A percentile compares a stretch with the other conserved stretches of the same genome.
These are phyloP conservation scores for Genyomyrus donnyi DNA, from an alignment of 2,113 vertebrate genomes.

Conservation along the genomic window DNA sequence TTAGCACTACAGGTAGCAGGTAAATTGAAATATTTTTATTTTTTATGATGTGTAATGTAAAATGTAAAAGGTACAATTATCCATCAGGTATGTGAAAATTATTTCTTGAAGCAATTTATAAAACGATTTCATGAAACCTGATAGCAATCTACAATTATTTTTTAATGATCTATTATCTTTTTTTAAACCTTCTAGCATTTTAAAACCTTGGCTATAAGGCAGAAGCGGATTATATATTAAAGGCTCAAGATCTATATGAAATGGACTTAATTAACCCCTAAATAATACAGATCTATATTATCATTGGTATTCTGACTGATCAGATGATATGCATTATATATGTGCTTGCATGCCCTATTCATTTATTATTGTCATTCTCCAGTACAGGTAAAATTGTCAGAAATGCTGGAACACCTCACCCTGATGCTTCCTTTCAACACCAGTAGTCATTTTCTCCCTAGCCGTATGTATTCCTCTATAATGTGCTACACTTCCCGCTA, in stretches of 20 bases:
- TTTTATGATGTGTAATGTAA: background rate
- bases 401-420: background rate
- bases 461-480: background rate
- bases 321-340: background rate
- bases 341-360: background rate
- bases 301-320: background rate
- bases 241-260: background rate
- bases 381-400: background rate
- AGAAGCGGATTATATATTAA: background rate
- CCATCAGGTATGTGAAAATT: background rate
- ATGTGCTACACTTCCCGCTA: background rate
- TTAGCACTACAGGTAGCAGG: background rate
- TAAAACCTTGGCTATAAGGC: background rate
- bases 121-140: background rate
- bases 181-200: background rate
- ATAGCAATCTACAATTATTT: background rate
- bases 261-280: background rate
- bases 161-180: background rate
- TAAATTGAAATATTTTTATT: background rate
- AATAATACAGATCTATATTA: background rate
- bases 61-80: background rate
- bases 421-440: background rate
- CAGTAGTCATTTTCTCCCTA: background rate
- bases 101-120: background rate
- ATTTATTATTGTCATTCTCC: background rate